Percentiles rank a stretch among this genome's conserved stretches.
These are phyloP conservation scores for Zonotrichia leucophrys DNA, from an alignment of 2,113 vertebrate species.

Conservation along the genomic window DNA sequence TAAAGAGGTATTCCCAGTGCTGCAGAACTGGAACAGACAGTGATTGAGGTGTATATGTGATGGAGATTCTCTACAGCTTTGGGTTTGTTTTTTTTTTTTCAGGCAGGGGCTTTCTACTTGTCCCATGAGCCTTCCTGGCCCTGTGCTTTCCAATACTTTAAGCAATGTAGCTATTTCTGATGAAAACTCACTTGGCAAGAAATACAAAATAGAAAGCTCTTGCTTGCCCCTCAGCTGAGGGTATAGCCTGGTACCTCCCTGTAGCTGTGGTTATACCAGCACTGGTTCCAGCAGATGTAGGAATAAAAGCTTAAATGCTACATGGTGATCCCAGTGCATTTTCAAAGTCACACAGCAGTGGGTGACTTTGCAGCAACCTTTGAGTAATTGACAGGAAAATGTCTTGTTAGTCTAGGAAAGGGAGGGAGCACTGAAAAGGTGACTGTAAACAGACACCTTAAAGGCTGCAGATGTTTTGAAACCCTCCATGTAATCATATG, in stretches of 20 bases:
- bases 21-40: not conserved
- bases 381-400: not conserved
- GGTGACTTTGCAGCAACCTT: not conserved
- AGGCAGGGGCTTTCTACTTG: not conserved
- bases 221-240: not conserved
- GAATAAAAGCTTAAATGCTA: not conserved
- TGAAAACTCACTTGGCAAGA: not conserved
- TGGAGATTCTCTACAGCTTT: not conserved
- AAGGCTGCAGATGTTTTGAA: not conserved
- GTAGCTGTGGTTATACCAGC: accelerated
- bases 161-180: not conserved
- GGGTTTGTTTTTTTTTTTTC: not conserved
- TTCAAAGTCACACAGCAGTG: not conserved
- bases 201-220: not conserved
- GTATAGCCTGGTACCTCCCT: not conserved
- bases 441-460: not conserved
- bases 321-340: accelerated
- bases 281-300: not conserved
- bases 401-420: not conserved
- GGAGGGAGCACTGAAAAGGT: not conserved
- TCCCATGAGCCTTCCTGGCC: not conserved
- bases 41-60: not conserved
- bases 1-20: not conserved
- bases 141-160: not conserved
- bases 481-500: not conserved